phyloP scores from a whole-genome alignment of 2,797 vertebrate genomes.

The Atherinosoma microstoma region DNA sequence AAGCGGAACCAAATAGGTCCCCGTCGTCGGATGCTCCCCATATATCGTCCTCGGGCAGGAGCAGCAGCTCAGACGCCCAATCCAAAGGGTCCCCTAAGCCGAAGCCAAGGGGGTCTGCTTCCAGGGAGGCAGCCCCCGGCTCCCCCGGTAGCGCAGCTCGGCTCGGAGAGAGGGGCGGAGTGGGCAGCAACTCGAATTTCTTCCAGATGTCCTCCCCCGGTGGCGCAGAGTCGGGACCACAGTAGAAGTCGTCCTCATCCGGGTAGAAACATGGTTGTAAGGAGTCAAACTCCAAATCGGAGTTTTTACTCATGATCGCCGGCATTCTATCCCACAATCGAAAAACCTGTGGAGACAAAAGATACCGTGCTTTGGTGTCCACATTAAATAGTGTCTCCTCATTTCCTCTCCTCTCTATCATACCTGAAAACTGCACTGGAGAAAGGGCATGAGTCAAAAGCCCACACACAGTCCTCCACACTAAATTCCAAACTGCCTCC shows the following conservation, averaged over 20 bases:
- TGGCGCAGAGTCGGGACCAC: slow-evolving; percentile 94
- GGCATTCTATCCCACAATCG: slow-evolving; percentile 87
- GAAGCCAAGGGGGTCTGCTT: slow-evolving; percentile 78
- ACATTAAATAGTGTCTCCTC: slow-evolving; percentile 9
- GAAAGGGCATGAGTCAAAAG: slow-evolving; percentile 54
- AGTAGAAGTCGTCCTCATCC: slow-evolving; percentile 98
- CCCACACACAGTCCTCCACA: slow-evolving; percentile 68
- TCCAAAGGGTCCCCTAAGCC: slow-evolving; percentile 88
- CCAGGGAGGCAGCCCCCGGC: slow-evolving; percentile 77
- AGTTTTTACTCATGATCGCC: slow-evolving; percentile 92
- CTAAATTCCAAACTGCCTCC: slow-evolving; percentile 46
- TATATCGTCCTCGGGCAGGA: slow-evolving; percentile 92
- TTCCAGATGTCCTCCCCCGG: slow-evolving; percentile 99
- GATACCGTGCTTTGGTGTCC: slow-evolving; percentile 32
- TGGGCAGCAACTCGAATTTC: slow-evolving; percentile 98
- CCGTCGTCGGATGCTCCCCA: slow-evolving; percentile 86
- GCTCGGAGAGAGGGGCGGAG: slow-evolving; percentile 94
- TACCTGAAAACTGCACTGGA: slow-evolving; percentile 62
- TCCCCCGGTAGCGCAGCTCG: slow-evolving; percentile 90
- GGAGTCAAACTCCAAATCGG: slow-evolving; percentile 97
- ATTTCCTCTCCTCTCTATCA: slow-evolving; percentile 20
- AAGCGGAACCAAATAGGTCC: slow-evolving; percentile 87
- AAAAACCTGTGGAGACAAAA: slow-evolving; percentile 66
- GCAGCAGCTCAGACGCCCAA: slow-evolving; percentile 92
- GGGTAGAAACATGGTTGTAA: slow-evolving; percentile 98